phyloP scores from a whole-genome alignment of 2,113 vertebrate genomes.

The Bettongia penicillata region DNA sequence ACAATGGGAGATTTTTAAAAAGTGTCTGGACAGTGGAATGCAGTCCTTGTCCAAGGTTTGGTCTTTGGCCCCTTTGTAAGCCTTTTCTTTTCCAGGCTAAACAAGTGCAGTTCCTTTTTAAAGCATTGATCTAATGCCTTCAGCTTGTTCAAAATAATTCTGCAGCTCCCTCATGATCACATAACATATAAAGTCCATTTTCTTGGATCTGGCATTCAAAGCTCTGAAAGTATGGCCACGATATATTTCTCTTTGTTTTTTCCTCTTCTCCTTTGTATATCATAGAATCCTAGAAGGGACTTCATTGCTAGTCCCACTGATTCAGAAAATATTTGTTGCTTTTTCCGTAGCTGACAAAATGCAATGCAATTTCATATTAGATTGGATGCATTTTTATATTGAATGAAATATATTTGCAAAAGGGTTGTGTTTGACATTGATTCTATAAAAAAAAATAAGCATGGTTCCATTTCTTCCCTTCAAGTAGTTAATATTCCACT shows the following conservation, averaged over 20 bases:
- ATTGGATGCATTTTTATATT: too few species aligned
- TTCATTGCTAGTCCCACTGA: not conserved
- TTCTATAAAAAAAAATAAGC: not conserved
- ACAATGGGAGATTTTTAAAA: not conserved
- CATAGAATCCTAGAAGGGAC: not conserved
- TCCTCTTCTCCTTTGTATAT: not conserved
- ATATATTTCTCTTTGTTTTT: not conserved
- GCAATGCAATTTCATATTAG: too few species aligned
- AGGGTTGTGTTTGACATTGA: not conserved
- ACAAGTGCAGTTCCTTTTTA: not conserved
- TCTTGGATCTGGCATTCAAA: not conserved
- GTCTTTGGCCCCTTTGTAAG: not conserved
- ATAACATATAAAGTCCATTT: not conserved
- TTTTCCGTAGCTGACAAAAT: not conserved
- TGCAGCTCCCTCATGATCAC: too few species aligned
- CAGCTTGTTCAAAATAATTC: not conserved
- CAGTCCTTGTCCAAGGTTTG: not conserved
- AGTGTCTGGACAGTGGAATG: not conserved
- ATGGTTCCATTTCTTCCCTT: not conserved
- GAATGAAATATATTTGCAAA: too few species aligned
- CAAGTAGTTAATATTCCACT: not conserved
- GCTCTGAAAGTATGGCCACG: not conserved
- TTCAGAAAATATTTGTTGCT: not conserved
- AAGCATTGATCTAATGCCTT: not conserved
- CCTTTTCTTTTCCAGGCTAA: not conserved